A percentile compares a stretch with the other conserved stretches of the same genome.
Evolutionary conservation across 2,113 vertebrate genomes (phyloP).

Genomic region (Helogale parvula): DNA sequence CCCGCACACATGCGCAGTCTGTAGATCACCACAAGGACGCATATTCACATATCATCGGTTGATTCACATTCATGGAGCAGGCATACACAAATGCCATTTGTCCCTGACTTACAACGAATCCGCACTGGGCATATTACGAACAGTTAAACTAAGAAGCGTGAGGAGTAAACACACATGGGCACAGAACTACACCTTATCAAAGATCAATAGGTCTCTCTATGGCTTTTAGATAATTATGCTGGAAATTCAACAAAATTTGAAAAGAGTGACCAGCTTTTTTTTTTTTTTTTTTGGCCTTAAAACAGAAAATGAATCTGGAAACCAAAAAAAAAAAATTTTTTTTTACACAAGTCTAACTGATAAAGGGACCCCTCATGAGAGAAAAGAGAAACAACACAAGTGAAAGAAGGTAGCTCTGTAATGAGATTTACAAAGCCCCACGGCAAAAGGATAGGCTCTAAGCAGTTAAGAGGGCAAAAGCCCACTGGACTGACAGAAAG

Average conservation of each 20-base stretch:
- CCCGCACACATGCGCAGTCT: background rate
- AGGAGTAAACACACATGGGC: background rate
- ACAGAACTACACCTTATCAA: background rate
- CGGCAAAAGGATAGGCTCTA: background rate
- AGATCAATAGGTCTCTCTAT: background rate
- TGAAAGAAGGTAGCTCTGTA: background rate
- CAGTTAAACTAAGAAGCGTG: background rate
- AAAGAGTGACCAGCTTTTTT: background rate
- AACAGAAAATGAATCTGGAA: slow-evolving; percentile 33
- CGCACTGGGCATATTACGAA: background rate
- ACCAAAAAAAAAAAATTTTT: background rate
- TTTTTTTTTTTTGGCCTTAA: background rate
- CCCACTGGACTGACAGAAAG: background rate
- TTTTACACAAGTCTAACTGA: background rate
- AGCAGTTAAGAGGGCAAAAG: background rate
- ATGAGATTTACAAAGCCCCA: background rate
- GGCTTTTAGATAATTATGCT: background rate
- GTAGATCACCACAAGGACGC: background rate
- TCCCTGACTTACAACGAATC: background rate
- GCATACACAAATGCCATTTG: background rate
- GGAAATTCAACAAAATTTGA: background rate
- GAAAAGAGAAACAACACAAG: background rate
- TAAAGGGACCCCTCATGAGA: background rate
- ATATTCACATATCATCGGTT: background rate
- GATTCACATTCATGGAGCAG: background rate